Evolutionary conservation across 2,797 vertebrate species (phyloP).

Genomic region (Podargus strigoides): DNA sequence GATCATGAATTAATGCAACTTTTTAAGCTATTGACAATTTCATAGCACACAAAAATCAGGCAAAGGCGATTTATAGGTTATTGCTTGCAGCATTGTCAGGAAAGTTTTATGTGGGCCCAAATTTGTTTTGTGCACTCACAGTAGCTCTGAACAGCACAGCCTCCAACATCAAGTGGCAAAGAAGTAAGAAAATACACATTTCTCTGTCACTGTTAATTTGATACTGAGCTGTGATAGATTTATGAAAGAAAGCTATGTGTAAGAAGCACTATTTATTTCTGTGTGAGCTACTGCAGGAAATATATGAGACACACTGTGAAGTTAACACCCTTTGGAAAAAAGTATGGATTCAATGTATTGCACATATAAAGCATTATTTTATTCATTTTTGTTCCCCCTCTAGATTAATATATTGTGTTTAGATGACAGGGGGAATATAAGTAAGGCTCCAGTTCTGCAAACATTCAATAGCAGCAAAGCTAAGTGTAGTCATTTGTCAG

Average conservation of each 20-base stretch:
- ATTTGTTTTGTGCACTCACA: not conserved
- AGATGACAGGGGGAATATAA: not conserved
- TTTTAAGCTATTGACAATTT: not conserved
- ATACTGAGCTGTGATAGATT: not conserved
- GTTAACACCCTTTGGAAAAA: not conserved
- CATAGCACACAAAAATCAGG: not conserved
- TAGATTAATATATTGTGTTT: not conserved
- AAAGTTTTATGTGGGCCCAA: not conserved
- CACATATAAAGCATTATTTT: not conserved
- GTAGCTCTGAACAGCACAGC: not conserved
- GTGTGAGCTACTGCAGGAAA: not conserved
- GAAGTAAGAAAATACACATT: not conserved
- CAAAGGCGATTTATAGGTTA: not conserved
- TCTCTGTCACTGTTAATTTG: not conserved
- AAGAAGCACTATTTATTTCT: not conserved
- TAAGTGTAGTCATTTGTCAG: not conserved
- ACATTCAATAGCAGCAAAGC: not conserved
- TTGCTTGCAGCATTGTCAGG: not conserved
- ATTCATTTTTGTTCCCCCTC: fast-evolving
- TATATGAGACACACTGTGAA: not conserved
- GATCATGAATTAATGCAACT: not conserved
- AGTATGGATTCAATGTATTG: not conserved
- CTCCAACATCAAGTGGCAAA: not conserved
- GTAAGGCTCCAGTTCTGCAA: not conserved
- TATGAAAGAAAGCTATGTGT: not conserved